A percentile compares a stretch with the other conserved stretches of the same genome.
phyloP scores from a whole-genome alignment of 2,113 vertebrate species.

The Ochotona princeps region DNA sequence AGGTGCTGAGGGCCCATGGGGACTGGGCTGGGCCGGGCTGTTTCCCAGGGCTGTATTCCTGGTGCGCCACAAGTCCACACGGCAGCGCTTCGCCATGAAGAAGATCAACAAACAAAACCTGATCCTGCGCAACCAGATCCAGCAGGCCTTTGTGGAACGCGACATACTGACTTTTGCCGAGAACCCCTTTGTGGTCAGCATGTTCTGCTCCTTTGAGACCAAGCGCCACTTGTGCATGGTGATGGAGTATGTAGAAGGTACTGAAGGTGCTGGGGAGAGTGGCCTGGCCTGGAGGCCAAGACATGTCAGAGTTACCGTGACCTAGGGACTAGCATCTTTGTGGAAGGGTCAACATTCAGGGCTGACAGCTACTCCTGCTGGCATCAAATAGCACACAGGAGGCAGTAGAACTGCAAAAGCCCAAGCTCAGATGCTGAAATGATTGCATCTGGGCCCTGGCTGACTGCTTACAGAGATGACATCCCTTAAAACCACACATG shows the following conservation, averaged over 20 bases:
- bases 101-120: constrained; percentile 99
- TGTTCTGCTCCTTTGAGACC: constrained; percentile 99
- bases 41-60: constrained; percentile 92
- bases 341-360: neutral
- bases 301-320: neutral
- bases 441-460: neutral
- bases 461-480: neutral
- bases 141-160: constrained; percentile 98
- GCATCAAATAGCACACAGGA: neutral
- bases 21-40: neutral
- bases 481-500: neutral
- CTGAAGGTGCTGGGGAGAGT: neutral
- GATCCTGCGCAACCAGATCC: constrained; percentile 98
- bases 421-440: neutral
- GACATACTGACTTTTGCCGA: constrained; percentile 98
- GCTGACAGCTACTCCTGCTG: neutral
- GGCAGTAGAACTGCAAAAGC: neutral
- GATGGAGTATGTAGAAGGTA: constrained; percentile 99
- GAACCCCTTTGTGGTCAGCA: constrained; percentile 98
- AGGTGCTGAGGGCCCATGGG: neutral
- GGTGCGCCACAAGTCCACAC: constrained; percentile 95
- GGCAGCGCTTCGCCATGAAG: constrained; percentile 99
- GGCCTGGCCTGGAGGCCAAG: neutral
- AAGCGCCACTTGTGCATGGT: constrained; percentile 98
- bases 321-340: neutral